Percentiles rank a stretch among this genome's conserved stretches.
phyloP scores from a whole-genome alignment of 1,140 invertebrate species.

The Caenorhabditis tropicalis region DNA sequence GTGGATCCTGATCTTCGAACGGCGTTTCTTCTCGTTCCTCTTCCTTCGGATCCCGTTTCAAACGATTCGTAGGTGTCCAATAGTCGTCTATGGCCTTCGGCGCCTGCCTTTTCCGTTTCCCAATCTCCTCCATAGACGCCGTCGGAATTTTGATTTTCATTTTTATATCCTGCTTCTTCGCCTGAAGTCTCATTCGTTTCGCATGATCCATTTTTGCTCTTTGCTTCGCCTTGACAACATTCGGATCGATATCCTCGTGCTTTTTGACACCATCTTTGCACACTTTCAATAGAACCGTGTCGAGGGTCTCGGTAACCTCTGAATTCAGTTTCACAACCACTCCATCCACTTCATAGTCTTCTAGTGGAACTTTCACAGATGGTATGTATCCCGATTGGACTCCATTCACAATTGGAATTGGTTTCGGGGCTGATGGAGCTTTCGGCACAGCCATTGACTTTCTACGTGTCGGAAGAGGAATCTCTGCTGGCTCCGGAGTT shows the following conservation, averaged over 20 bases:
- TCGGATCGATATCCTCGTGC: constrained; percentile 18
- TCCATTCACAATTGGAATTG: not conserved
- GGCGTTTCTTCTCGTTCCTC: not conserved
- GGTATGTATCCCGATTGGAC: not conserved
- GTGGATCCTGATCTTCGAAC: not conserved
- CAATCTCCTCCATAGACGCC: not conserved
- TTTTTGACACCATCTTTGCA: not conserved
- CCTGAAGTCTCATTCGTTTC: not conserved
- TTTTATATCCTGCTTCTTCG: constrained; percentile 24
- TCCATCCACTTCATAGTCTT: not conserved
- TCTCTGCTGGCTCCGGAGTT: not conserved
- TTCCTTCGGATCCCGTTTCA: not conserved
- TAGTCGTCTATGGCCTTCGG: not conserved
- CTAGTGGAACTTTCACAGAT: not conserved
- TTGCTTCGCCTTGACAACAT: not conserved
- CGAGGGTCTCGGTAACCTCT: not conserved
- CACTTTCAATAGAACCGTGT: not conserved
- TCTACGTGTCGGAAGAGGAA: not conserved
- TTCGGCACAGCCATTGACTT: not conserved
- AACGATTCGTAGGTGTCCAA: not conserved
- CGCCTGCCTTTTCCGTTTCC: constrained; percentile 6
- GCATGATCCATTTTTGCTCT: constrained; percentile 5
- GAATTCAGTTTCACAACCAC: not conserved
- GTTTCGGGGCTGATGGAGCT: not conserved
- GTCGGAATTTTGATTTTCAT: not conserved